Base-by-base conservation (phyloP, 2,797 vertebrate species). In the Capromys pilorides region DNA sequence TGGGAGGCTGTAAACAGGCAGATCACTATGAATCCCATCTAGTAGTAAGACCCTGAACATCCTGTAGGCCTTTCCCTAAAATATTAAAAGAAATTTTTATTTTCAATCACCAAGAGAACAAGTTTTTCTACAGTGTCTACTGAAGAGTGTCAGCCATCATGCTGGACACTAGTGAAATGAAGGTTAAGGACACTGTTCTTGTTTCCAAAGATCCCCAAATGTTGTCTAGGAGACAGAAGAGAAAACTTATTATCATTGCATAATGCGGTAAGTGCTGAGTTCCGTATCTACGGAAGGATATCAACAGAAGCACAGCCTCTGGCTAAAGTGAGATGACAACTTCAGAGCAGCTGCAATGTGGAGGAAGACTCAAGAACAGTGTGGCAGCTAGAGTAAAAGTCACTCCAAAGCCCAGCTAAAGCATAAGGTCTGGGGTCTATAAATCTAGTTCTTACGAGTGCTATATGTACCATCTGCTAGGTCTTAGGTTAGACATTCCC, bases 321-420 rank as follows among this genome's bases (percentile, higher is more conserved):
- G 3, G 12, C 1, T 31, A 77, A 62, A 51, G 1, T 12, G 57
- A 41, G 13, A 6, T 11, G 10, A n/a, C 22, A 22, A 13, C 24
- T 66, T 8, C 9, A 0, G 2, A 2, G 62, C 1, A 19, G 26
- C 54, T 66, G 3, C 57, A 28, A 31, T 6, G 4, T 26, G 1
- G 31, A 41, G 0, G 22, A 1, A 67, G 22, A 6, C 4, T 31
- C 33, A 57, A 12, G 13, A 49, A 6, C 14, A 39, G n/a, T 1
- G n/a, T 18, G 12, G 6, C 10, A 75, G 9, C 1, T 71, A 24
- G 49, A 33, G 45, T 54, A 61, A 67, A 19, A 80, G 31, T 16
- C 5, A 77, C 51, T 51, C 14, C 8, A 18, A 80, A 57, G 64
- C 19, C 9, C 36, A 39, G 18, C 0, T 3, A 14, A 80, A 6